phyloP scores from a whole-genome alignment of 1,140 invertebrate species.

The Drosophila parvula region DNA sequence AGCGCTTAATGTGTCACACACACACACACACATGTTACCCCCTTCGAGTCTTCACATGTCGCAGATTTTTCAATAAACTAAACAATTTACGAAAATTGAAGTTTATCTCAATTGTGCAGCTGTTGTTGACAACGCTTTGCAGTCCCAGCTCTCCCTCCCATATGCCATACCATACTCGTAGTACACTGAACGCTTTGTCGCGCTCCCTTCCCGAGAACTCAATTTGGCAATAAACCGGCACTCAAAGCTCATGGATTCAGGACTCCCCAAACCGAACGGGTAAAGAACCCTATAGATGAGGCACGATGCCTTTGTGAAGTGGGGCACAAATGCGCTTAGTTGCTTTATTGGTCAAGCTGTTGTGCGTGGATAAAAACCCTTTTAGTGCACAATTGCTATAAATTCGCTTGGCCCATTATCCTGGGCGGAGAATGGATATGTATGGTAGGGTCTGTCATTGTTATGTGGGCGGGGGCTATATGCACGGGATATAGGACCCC shows the following conservation, averaged over 20 bases:
- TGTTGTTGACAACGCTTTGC: conserved; percentile 76
- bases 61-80: conserved; percentile 82
- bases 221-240: conserved; percentile 79
- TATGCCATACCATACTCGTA: neutral
- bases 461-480: conserved; percentile 59
- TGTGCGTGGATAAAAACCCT: conserved; percentile 83
- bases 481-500: conserved; percentile 11
- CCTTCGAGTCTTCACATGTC: conserved; percentile 72
- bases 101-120: conserved; percentile 83
- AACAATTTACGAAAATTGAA: conserved; percentile 83
- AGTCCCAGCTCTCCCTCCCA: neutral
- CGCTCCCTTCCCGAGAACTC: conserved; percentile 60
- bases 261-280: conserved; percentile 1
- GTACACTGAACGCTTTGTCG: conserved; percentile 68
- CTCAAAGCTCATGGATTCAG: conserved; percentile 59
- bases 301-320: conserved; percentile 51
- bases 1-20: conserved; percentile 62
- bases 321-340: conserved; percentile 80
- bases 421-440: conserved; percentile 20
- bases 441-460: conserved; percentile 36
- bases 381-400: conserved; percentile 83
- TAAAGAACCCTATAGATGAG: conserved; percentile 26
- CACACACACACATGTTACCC: conserved; percentile 13
- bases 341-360: conserved; percentile 83
- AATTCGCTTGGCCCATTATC: conserved; percentile 75